Evolutionary conservation across 1,140 invertebrate genomes (phyloP).

Genomic region (Cydia splendana): DNA sequence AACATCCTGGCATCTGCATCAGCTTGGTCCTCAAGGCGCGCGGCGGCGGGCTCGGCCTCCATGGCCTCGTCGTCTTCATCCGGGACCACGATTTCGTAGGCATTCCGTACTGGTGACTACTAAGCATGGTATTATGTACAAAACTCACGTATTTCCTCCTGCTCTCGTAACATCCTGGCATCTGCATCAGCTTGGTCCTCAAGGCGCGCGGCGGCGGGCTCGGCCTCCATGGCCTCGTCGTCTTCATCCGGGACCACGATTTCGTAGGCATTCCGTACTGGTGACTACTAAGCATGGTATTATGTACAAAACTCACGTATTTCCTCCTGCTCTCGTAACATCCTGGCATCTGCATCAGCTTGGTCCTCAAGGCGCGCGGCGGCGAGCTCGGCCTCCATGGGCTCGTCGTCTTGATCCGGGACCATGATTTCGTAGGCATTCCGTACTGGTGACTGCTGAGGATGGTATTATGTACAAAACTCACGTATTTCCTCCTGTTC

Average conservation of each 20-base stretch:
- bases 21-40: conserved; percentile 78
- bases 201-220: conserved; percentile 59
- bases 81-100: conserved; percentile 97
- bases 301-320: conserved; percentile 73
- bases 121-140: background rate
- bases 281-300: background rate
- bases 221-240: conserved; percentile 77
- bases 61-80: conserved; percentile 87
- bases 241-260: conserved; percentile 97
- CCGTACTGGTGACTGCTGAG: conserved; percentile 85
- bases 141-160: conserved; percentile 81
- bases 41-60: conserved; percentile 65
- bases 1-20: conserved; percentile 89
- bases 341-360: conserved; percentile 91
- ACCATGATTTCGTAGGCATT: conserved; percentile 98
- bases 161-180: conserved; percentile 82
- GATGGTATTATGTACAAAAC: conserved; percentile 33
- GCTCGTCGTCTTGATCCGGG: conserved; percentile 89
- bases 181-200: conserved; percentile 89
- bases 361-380: conserved; percentile 86
- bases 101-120: too few relatives aligned
- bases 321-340: conserved; percentile 82
- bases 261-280: conserved; percentile 84
- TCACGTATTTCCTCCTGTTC: conserved; percentile 83
- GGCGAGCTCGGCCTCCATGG: conserved; percentile 70